phyloP scores from a whole-genome alignment of 2,797 vertebrate species.

The Odontamblyopus lacepedii region DNA sequence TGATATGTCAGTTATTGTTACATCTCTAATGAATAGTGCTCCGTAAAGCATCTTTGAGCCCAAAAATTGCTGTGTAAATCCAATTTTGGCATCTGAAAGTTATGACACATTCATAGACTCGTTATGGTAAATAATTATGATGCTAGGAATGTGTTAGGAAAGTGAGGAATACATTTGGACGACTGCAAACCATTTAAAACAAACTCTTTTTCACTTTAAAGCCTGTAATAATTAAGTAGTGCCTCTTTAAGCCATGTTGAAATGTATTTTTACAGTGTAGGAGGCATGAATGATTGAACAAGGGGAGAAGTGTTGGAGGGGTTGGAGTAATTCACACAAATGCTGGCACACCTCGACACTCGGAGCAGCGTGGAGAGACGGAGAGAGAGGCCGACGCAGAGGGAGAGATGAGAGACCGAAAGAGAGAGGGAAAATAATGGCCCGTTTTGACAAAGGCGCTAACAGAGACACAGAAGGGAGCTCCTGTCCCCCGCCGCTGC shows the following conservation, averaged over 20 bases:
- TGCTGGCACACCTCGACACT: constrained; percentile 57
- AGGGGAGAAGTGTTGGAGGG: constrained; percentile 43
- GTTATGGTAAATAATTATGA: no score
- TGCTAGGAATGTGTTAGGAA: no score
- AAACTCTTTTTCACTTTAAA: not conserved
- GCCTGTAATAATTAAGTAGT: not conserved
- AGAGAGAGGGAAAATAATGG: constrained; percentile 62
- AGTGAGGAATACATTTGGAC: no score
- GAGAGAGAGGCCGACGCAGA: constrained; percentile 29
- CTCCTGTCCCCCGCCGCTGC: constrained; percentile 43
- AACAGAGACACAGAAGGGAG: constrained; percentile 55
- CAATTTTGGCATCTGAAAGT: no score
- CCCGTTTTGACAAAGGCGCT: constrained; percentile 62
- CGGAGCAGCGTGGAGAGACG: constrained; percentile 51
- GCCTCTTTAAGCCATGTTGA: not conserved
- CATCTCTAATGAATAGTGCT: no score
- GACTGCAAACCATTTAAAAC: not conserved
- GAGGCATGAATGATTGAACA: constrained; percentile 50
- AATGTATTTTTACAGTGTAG: not conserved
- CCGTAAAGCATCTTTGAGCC: no score
- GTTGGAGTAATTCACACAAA: constrained; percentile 43
- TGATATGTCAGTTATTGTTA: no score
- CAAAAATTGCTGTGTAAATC: no score
- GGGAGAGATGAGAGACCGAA: constrained; percentile 25
- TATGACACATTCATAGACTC: no score